Evolutionary conservation across 2,888 invertebrate species (phyloP), one percentile per base, ranked within the genome.

Genomic region (Mechanitis messenoides): DNA sequence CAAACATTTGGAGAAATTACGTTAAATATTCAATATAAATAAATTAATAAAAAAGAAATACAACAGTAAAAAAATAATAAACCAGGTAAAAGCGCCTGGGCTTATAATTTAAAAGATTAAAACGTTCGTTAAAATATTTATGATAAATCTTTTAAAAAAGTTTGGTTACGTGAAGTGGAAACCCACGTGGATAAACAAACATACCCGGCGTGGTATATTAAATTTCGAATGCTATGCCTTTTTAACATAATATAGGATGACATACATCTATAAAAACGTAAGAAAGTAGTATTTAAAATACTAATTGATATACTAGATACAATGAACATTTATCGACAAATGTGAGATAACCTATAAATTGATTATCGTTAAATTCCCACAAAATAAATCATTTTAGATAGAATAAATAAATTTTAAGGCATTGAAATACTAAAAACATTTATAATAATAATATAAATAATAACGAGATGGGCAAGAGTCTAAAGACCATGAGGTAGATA

Each of bases 401-500:
- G n/a, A 28, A 5, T 35, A 56, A 31, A 7, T 0, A 35, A 47
- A n/a, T 28, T 33, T 59, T 3, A 5, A 12, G 50, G n/a, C 5
- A 11, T 38, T n/a, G n/a, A 12, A 45, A 33, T 47, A 7, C 6
- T 53, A 35, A 4, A 50, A 45, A n/a, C 11, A 28, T 20, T 20
- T 20, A 20, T 11, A 45, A 20, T 33, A 46, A 33, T 69, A 67
- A 67, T 31, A 9, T 57, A 55, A 67, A 61, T 53, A 45, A 20
- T 61, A 61, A 64, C 54, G 60, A 53, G 56, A 11, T 11, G 57
- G 53, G 60, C 42, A 35, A 2, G n/a, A 31, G 1, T 12, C 11
- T 45, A 61, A 61, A 60, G 11, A 65, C 74, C 79, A 83, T 71
- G 80, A 76, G 81, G 81, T 54, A 6, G 35, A 65, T 33, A 50